Base-by-base conservation (phyloP, 2,797 vertebrate genomes). In the Pseudocheirus occidentalis region DNA sequence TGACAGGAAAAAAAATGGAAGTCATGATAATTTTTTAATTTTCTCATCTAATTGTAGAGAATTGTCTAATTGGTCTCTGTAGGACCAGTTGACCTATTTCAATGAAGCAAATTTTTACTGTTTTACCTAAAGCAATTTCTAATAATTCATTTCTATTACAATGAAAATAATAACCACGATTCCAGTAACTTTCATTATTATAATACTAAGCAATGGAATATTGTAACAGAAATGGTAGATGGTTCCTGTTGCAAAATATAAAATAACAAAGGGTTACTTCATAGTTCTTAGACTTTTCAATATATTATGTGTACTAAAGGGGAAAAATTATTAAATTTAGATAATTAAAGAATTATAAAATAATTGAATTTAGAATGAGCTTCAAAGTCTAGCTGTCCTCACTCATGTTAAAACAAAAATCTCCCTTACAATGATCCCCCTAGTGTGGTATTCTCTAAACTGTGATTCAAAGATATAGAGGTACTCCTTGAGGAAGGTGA, bases 121-220 rank as follows among this genome's bases (percentile, higher is more conserved):
- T 94, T 93, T 93, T 89, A 91, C 81, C 10, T 66, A 53, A 11
- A 46, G 52, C 1, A 95, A 91, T 94, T 96, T 90, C 55, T 92
- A 46, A 73, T 90, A 91, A 90, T 95, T 46, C 59, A 92, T 7
- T 4, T 96, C 9, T 92, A 18, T 4, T 81, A 1, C 55, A 90
- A 95, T 95, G 46, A n/a, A 95, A 12, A 93, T 81, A 81, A 57
- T 58, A 9, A 53, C 28, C 1, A 94, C 53, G 34, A 2, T 12
- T 95, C 93, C 0, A 89, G 28, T 90, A 52, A 62, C 7, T 58
- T 94, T 93, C 93, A 21, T 93, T 58, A 87, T 66, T 93, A 31
- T 0, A 40, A 40, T 52, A 12, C 24, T 73, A 73, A n/a, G 58
- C 3, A 59, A 59, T 59, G 58, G 3, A 66, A 66, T 12, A 62